These are phyloP conservation scores for Tipula helvola DNA, from an alignment of 2,888 invertebrate genomes.

Conservation along the genomic window DNA sequence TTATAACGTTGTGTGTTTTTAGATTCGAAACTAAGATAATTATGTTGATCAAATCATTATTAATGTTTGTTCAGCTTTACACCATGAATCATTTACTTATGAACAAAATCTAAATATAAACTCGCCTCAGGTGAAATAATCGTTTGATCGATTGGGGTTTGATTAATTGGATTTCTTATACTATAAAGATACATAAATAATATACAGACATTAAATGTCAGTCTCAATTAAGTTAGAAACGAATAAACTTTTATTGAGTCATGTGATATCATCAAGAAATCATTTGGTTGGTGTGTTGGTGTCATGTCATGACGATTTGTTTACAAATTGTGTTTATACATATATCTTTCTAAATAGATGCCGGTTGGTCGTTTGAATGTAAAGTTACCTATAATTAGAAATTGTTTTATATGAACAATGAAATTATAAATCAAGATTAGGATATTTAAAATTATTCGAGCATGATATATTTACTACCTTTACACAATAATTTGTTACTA, in stretches of 20 bases:
- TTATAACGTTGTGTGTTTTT: neutral
- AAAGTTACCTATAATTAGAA: neutral
- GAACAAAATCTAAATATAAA: neutral
- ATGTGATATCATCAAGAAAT: neutral
- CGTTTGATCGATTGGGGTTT: neutral
- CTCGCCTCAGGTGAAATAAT: neutral
- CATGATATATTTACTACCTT: too few relatives aligned
- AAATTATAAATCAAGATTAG: neutral
- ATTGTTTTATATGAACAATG: neutral
- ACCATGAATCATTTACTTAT: neutral
- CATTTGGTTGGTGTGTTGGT: neutral
- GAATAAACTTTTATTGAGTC: neutral
- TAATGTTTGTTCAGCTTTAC: neutral
- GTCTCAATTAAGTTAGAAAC: neutral
- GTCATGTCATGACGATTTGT: neutral
- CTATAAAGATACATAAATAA: neutral
- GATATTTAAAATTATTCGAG: neutral
- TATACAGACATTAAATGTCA: neutral
- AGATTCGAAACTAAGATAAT: neutral
- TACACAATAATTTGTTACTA: too few relatives aligned
- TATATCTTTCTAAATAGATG: neutral
- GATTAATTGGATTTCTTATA: neutral
- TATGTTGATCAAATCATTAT: neutral
- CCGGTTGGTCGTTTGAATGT: neutral
- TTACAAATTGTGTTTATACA: neutral